Percentiles rank a stretch among this genome's conserved stretches.
phyloP scores from a whole-genome alignment of 2,797 vertebrate genomes.

The Lophius americanus region DNA sequence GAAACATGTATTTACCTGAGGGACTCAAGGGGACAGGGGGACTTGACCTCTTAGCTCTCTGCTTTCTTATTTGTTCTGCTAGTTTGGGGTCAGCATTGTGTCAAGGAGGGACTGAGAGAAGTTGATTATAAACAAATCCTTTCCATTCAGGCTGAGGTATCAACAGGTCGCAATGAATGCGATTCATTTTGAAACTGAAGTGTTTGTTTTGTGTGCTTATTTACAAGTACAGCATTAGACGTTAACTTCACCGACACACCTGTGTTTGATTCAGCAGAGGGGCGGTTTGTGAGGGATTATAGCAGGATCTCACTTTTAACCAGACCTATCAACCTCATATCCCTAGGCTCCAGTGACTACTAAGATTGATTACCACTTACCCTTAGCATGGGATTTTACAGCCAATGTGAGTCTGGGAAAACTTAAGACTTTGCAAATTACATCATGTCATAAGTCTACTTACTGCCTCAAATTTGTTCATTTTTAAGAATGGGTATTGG shows the following conservation, averaged over 20 bases:
- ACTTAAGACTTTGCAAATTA: conserved; percentile 49
- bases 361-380: conserved; percentile 66
- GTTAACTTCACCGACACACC: conserved; percentile 41
- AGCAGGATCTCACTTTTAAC: conserved; percentile 52
- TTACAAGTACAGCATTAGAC: conserved; percentile 13
- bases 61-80: conserved; percentile 20
- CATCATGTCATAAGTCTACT: conserved; percentile 17
- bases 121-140: conserved; percentile 21
- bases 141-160: conserved; percentile 6
- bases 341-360: conserved; percentile 43
- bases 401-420: conserved; percentile 48
- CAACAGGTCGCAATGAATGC: neutral
- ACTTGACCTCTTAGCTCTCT: conserved; percentile 23
- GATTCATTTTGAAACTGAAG: neutral
- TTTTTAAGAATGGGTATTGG: conserved; percentile 1
- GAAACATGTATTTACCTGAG: conserved; percentile 40
- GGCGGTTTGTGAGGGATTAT: conserved; percentile 53
- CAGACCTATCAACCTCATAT: conserved; percentile 48
- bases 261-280: conserved; percentile 43
- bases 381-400: conserved; percentile 38
- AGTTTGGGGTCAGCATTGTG: conserved; percentile 26
- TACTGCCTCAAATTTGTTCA: conserved; percentile 9
- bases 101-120: conserved; percentile 20
- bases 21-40: conserved; percentile 17
- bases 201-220: neutral